These are phyloP conservation scores for Oreamnos americanus DNA, from an alignment of 2,113 vertebrate genomes.

Conservation along the genomic window DNA sequence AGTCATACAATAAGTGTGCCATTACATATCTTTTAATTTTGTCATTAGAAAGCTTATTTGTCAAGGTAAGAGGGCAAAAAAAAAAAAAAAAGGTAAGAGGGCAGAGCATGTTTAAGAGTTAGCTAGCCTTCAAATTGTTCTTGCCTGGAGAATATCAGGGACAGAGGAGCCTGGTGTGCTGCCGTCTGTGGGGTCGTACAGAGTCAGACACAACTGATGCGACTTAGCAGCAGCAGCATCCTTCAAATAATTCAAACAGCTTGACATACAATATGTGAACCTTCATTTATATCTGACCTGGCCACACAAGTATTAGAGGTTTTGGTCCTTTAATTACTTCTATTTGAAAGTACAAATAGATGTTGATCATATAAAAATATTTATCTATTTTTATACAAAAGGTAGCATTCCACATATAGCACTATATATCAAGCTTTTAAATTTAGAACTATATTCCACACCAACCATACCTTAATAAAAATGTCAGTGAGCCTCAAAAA, in stretches of 20 bases:
- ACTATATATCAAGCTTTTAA: background rate
- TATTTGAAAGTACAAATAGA: background rate
- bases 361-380: background rate
- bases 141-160: too few relatives aligned
- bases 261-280: background rate
- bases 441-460: background rate
- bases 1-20: background rate
- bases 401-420: background rate
- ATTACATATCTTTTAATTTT: background rate
- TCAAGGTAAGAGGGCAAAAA: background rate
- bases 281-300: background rate
- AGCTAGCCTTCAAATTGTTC: background rate
- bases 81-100: background rate
- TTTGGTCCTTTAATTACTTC: background rate
- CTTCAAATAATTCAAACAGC: background rate
- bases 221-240: too few relatives aligned
- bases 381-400: background rate
- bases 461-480: background rate
- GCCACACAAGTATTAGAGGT: background rate
- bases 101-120: background rate
- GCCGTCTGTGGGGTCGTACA: too few relatives aligned
- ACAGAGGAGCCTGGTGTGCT: too few relatives aligned
- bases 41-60: background rate
- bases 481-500: background rate
- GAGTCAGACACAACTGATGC: too few relatives aligned